Evolutionary conservation across 2,888 invertebrate genomes (phyloP), one percentile per base, ranked within the genome.

Genomic region (Girardia tigrina): DNA sequence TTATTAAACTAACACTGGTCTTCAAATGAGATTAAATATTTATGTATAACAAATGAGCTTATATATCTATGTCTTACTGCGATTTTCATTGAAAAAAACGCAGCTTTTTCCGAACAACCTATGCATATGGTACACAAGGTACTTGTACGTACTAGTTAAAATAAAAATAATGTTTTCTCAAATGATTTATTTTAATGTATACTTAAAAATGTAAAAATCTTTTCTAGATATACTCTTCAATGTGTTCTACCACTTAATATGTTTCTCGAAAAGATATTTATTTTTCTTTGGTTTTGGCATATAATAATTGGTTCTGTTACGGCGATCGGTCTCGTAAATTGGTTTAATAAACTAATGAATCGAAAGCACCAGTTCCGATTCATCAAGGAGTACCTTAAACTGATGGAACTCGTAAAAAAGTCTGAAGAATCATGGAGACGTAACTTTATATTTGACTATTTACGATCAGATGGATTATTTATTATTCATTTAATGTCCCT

Each of bases 371-470:
- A 56, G n/a, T 12, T 4, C 56, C 56, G 56, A 8, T 56, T 56
- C 23, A 56, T 56, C 23, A n/a, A n/a, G 23, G 56, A 56, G 23
- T 56, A 16, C 23, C n/a, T 56, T 4, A 56, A 56, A 56, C 23
- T 56, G 23, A 56, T 56, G 56, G 56, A 56, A 56, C 23, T n/a
- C 20, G n/a, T 56, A 23, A 56, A 56, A n/a, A 23, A n/a, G 4
- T 56, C 56, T 16, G 56, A 56, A 56, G 56, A 56, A 56, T 56
- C 56, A 2, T 56, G 4, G n/a, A n/a, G n/a, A 56, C n/a, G 23
- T 20, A 56, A 56, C 4, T 56, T 56, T n/a, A 56, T 56, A 20
- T 56, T 56, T 56, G 56, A 56, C 56, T 56, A 56, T n/a, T 56
- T 56, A 56, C 56, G 56, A 56, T 20, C 36, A 16, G 36, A 36